Conservation (phyloP, 2,113 vertebrate genomes). For the Turdus rufiventris region DNA sequence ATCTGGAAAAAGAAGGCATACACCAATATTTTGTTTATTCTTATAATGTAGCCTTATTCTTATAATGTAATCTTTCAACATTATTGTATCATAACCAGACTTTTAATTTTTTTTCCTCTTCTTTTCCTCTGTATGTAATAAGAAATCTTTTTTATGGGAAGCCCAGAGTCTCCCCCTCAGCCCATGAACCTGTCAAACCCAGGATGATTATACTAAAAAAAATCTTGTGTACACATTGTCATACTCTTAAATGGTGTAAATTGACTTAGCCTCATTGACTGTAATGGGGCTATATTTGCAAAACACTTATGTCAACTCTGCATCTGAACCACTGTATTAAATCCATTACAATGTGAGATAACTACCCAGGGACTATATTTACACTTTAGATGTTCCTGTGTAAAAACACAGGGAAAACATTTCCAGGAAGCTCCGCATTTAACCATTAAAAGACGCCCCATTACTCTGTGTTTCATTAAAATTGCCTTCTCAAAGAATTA, state of each 20-base stretch:
- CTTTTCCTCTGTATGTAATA: neutral
- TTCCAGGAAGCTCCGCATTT: conserved; percentile 21
- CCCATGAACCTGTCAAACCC: neutral
- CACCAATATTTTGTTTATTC: neutral
- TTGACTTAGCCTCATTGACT: neutral
- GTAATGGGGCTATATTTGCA: neutral
- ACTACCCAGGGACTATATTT: neutral
- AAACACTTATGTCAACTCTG: conserved; percentile 8
- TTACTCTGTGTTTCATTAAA: conserved; percentile 8
- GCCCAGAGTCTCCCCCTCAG: neutral
- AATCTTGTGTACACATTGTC: neutral
- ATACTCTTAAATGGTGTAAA: neutral
- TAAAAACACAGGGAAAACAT: conserved; percentile 13
- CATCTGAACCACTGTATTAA: neutral
- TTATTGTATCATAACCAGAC: neutral
- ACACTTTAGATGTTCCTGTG: neutral
- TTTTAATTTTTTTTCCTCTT: neutral
- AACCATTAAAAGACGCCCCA: neutral
- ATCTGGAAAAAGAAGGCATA: neutral
- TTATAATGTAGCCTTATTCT: neutral
- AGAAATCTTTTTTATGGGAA: neutral
- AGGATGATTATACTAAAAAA: neutral
- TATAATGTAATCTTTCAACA: neutral
- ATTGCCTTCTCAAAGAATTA: neutral
- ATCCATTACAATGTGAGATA: neutral